Percentiles rank a stretch among this genome's conserved stretches.
These are phyloP conservation scores for Rhogogaster chlorosoma DNA, from an alignment of 2,888 invertebrate genomes.

Conservation along the genomic window DNA sequence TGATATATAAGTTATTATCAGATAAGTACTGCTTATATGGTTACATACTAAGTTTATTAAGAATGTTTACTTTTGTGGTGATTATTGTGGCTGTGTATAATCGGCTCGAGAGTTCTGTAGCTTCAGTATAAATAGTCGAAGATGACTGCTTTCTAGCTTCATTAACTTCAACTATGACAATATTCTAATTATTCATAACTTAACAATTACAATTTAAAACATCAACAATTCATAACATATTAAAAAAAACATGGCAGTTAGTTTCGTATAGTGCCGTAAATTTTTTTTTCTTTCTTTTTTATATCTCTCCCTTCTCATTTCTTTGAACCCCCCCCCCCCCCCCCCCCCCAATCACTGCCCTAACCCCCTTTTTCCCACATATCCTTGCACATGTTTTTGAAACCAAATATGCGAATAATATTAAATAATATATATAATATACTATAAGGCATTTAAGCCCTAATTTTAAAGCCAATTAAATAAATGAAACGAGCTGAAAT, in stretches of 20 bases:
- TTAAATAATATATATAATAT: background rate
- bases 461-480: background rate
- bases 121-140: slow-evolving; percentile 48
- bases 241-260: slow-evolving; percentile 66
- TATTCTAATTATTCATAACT: slow-evolving; percentile 60
- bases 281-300: slow-evolving; percentile 47
- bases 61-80: background rate
- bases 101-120: background rate
- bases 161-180: slow-evolving; percentile 51
- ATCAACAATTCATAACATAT: slow-evolving; percentile 58
- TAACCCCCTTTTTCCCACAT: background rate
- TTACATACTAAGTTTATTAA: background rate
- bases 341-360: background rate
- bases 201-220: slow-evolving; percentile 60
- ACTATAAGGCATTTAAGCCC: background rate
- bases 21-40: background rate
- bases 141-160: slow-evolving; percentile 58
- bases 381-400: slow-evolving; percentile 1
- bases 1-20: background rate
- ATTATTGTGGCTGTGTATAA: background rate
- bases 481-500: background rate
- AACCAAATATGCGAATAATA: background rate
- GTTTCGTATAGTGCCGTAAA: slow-evolving; percentile 46
- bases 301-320: slow-evolving; percentile 57
- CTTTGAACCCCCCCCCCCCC: slow-evolving; percentile 55